These are phyloP conservation scores for Sebastes alutus DNA, from an alignment of 2,797 vertebrate species.

Conservation along the genomic window DNA sequence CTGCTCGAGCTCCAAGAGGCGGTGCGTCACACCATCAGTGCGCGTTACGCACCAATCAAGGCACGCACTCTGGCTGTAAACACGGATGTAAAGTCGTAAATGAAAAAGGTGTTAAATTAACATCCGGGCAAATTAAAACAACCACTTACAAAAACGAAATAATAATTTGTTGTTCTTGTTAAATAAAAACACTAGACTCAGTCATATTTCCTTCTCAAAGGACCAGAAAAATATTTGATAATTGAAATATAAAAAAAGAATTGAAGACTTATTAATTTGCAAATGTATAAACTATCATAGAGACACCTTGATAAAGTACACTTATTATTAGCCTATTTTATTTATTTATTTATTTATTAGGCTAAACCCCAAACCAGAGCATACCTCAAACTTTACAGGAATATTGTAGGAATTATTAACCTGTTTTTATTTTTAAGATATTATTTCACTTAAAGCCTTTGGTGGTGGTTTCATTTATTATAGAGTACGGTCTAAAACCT, in stretches of 20 bases:
- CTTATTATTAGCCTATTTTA: no score
- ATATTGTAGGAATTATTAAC: not conserved
- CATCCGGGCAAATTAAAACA: not conserved
- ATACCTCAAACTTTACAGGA: not conserved
- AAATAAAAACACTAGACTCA: not conserved
- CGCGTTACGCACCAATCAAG: conserved; percentile 22
- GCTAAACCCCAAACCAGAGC: not conserved
- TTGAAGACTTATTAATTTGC: not conserved
- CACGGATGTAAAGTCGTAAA: not conserved
- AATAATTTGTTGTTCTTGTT: not conserved
- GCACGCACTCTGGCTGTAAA: conserved; percentile 1
- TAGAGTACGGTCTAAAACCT: no score
- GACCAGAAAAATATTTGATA: not conserved
- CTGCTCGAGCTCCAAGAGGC: conserved; percentile 30
- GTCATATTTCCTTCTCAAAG: not conserved
- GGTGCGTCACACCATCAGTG: not conserved
- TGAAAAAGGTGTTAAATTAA: not conserved
- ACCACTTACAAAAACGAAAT: not conserved
- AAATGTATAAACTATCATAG: not conserved
- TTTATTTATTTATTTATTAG: not conserved
- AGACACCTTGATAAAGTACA: not conserved
- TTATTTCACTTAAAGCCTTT: not conserved
- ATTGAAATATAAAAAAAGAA: not conserved
- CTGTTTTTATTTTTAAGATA: not conserved
- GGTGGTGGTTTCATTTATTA: not conserved